These are phyloP conservation scores for Camelus bactrianus DNA, from an alignment of 2,113 vertebrate species.

Conservation along the genomic window DNA sequence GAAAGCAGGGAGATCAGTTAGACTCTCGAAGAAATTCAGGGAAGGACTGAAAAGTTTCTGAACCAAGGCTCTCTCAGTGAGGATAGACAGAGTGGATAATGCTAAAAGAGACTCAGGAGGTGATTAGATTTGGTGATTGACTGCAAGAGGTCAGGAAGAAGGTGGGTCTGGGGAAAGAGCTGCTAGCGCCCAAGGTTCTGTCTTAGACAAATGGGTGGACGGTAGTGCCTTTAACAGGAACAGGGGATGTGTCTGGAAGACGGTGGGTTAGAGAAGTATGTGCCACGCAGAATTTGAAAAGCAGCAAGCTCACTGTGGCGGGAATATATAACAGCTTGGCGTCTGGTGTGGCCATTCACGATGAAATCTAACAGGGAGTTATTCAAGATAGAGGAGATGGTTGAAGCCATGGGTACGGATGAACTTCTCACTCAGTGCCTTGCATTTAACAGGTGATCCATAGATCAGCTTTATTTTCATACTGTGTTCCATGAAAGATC, in stretches of 20 bases:
- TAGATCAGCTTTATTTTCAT: not conserved
- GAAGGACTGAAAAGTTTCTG: not conserved
- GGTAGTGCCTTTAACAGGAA: not conserved
- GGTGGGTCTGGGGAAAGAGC: not conserved
- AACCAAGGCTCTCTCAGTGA: not conserved
- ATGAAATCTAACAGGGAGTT: not conserved
- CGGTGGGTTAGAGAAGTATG: not conserved
- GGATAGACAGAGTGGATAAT: not conserved
- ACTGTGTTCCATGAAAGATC: not conserved
- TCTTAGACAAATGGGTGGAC: not conserved
- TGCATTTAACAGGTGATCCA: not conserved
- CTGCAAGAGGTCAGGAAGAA: not conserved
- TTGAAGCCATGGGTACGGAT: not conserved
- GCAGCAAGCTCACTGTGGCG: not conserved
- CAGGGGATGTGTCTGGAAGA: not conserved
- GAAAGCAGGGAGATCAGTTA: not conserved
- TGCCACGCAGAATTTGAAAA: not conserved
- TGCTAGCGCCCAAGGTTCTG: not conserved
- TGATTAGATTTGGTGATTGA: not conserved
- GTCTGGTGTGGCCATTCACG: not conserved
- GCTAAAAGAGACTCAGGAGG: not conserved
- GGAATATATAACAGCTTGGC: not conserved
- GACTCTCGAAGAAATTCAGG: not conserved
- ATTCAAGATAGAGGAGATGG: not conserved
- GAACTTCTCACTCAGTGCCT: not conserved